Evolutionary conservation across 2,888 invertebrate genomes (phyloP), one percentile per base, ranked within the genome.

Genomic region (Diarsia brunnea): DNA sequence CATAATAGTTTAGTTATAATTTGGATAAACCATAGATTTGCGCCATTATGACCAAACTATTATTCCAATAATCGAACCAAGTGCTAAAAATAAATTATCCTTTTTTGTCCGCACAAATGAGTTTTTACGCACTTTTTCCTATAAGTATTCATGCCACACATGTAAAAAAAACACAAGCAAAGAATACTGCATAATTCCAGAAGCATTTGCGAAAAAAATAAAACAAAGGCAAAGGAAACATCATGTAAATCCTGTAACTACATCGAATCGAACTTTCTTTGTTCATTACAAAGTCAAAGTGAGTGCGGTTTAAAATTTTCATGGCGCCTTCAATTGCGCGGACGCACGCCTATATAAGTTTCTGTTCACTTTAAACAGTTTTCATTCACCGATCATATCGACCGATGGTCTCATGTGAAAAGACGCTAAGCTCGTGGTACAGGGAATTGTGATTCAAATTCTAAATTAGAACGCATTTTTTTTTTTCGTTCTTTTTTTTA

Each of bases 381-480:
- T 90, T 89, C 90, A 91, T 87, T 87, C 74, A 80, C 81, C 89
- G 88, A 84, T 90, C 93, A 94, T 92, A 93, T 93, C 91, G 91
- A 90, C 91, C 92, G 91, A 87, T 86, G 91, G 89, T 88, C 90
- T 89, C 87, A 88, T 85, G 87, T 82, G 86, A 84, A 89, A 88
- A 88, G 87, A 88, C 69, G 89, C 88, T 84, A 81, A 88, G 87
- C 71, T 64, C 75, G 69, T 79, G 75, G 61, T 75, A 79, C 79
- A 68, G 73, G 31, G 60, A 66, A 79, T 77, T 73, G 85, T 87
- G 88, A 84, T 77, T 79, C n/a, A 79, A 83, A 85, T 87, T 86
- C 81, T 31, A 75, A 79, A 81, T 79, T 82, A 75, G 84, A 87
- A 85, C 84, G 53, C 47, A 70, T 71, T 75, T 65, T 76, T 75